phyloP scores from a whole-genome alignment of 2,113 vertebrate species.

The Pseudorasbora parva region DNA sequence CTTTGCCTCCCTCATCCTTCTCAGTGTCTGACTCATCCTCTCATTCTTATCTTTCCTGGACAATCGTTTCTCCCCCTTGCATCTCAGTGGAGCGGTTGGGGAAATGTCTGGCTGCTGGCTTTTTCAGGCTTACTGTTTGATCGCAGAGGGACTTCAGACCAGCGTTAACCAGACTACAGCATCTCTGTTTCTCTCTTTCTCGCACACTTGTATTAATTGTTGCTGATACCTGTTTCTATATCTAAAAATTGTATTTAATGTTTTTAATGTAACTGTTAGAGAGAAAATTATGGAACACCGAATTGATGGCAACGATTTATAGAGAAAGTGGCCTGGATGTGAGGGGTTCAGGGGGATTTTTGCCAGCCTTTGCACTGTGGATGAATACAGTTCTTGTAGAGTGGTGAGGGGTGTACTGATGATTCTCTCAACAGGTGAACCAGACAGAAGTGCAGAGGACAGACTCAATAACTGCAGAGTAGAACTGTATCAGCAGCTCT shows the following conservation, averaged over 20 bases:
- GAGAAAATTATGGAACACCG: neutral
- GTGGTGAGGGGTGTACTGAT: too few relatives aligned
- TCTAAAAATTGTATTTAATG: neutral
- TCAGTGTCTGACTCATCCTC: slow-evolving; percentile 23
- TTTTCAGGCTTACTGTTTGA: slow-evolving; percentile 18
- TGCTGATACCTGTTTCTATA: neutral
- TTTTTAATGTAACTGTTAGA: neutral
- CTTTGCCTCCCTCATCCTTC: slow-evolving; percentile 9
- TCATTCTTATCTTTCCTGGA: slow-evolving; percentile 10
- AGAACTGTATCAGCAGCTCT: too few relatives aligned
- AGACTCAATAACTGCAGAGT: too few relatives aligned
- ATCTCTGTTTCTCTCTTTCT: slow-evolving; percentile 34
- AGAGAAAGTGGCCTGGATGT: too few relatives aligned
- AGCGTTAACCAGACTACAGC: neutral
- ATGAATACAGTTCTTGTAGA: too few relatives aligned
- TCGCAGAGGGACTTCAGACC: slow-evolving; percentile 8
- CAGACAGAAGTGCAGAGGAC: too few relatives aligned
- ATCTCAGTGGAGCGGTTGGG: neutral
- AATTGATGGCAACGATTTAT: too few relatives aligned
- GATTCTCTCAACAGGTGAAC: too few relatives aligned
- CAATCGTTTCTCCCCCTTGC: slow-evolving; percentile 17
- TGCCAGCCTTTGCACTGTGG: too few relatives aligned
- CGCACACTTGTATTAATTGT: neutral
- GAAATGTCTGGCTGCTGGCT: slow-evolving; percentile 20
- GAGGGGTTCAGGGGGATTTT: too few relatives aligned